Conservation (phyloP, 2,113 vertebrate genomes). For the Callorhinus ursinus region DNA sequence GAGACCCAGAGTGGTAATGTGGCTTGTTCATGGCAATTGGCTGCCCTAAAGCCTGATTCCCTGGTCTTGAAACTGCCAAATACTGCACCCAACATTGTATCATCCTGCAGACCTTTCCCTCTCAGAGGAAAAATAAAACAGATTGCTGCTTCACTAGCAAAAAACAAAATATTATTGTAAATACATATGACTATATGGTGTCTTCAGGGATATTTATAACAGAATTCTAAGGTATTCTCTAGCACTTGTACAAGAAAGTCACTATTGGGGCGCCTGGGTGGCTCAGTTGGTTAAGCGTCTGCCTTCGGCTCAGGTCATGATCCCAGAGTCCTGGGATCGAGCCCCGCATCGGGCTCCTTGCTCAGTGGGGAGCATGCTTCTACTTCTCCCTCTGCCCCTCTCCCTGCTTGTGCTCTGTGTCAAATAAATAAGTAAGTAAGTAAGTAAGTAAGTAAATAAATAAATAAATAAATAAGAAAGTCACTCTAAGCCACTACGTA, state of each 20-base stretch:
- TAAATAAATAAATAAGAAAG: neutral
- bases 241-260: neutral
- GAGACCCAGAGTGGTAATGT: neutral
- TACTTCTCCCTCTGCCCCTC: too few relatives aligned
- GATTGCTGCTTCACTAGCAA: neutral
- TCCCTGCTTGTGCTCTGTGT: too few relatives aligned
- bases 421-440: too few relatives aligned
- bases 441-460: too few relatives aligned
- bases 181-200: neutral
- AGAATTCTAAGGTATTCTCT: neutral
- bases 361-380: too few relatives aligned
- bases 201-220: neutral
- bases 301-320: too few relatives aligned
- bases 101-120: neutral
- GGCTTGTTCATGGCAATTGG: neutral
- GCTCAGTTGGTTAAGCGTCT: too few relatives aligned
- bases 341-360: too few relatives aligned
- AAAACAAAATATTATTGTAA: neutral
- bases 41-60: neutral
- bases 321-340: too few relatives aligned
- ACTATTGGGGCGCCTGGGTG: too few relatives aligned
- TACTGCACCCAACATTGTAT: neutral
- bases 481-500: neutral
- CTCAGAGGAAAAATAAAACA: neutral
- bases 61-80: neutral